A percentile compares a stretch with the other conserved stretches of the same genome.
Conservation (phyloP, 2,888 invertebrate species). For the Hylaea fasciaria region DNA sequence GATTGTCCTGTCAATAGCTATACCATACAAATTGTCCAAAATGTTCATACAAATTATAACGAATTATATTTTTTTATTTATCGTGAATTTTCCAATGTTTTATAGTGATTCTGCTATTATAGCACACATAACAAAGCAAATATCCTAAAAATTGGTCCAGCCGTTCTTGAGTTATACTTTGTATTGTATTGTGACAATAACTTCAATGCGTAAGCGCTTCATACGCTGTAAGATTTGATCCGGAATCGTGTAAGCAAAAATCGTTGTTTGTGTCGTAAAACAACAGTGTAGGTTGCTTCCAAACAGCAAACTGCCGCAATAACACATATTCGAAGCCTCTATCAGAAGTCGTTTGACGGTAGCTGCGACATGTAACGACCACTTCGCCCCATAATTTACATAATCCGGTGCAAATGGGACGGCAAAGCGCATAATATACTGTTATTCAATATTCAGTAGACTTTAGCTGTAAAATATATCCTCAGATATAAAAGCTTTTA, state of each 20-base stretch:
- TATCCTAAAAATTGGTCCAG: no score
- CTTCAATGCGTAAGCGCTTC: no score
- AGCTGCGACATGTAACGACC: conserved; percentile 35
- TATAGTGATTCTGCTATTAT: no score
- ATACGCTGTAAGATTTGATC: background rate
- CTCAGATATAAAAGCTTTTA: conserved; percentile 23
- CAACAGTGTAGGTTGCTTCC: background rate
- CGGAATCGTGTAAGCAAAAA: background rate
- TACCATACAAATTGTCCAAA: no score
- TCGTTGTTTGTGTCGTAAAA: no score
- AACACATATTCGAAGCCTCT: conserved; percentile 20
- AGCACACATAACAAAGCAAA: no score
- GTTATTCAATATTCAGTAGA: conserved; percentile 51
- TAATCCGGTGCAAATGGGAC: conserved; percentile 51
- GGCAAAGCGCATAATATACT: conserved; percentile 47
- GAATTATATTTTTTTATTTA: no score
- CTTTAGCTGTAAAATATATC: conserved; percentile 35
- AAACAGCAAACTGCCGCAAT: conserved; percentile 3
- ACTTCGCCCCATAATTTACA: conserved; percentile 45
- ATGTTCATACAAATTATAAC: no score
- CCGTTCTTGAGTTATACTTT: no score
- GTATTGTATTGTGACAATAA: no score
- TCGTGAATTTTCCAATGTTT: no score
- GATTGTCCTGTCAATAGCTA: no score
- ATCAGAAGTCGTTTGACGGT: conserved; percentile 21